Evolutionary conservation across 1,140 invertebrate species (phyloP), one percentile per base, ranked within the genome.

Genomic region (Drosophila insularis): DNA sequence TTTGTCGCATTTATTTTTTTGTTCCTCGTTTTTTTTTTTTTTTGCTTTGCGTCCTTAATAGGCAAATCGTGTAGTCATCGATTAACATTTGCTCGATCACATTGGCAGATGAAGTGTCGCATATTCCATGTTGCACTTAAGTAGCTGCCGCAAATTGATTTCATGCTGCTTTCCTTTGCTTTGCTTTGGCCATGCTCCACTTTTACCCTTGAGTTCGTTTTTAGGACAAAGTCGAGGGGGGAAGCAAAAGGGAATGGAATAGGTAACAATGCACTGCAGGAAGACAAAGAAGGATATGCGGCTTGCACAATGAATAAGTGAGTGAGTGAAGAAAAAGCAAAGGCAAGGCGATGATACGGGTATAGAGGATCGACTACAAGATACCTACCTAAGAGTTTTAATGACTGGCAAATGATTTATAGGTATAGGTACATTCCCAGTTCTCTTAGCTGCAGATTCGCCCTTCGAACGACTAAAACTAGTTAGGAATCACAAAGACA

Each of bases 141-240:
- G 84, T 89, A 89, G 84, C 84, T 89, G 85, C 85, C 80, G 72
- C 84, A 89, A 89, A 89, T 89, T 89, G 84, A 89, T 89, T 89
- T 89, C 84, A 80, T 68, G 84, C 84, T 84, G 80, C 60, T 71
- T 62, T 59, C 55, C 54, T 63, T 63, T 60, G 56, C 21, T 58
- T 35, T 32, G n/a, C 31, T 14, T 62, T 74, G 71, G 60, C 64
- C 70, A 23, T 87, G 80, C 72, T 79, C 76, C 77, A 87, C 63
- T 72, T 81, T 35, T 19, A 39, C 37, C 31, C 32, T 50, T 63
- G 60, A 63, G 60, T 63, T 50, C 37, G 40, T 63, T 32, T 63
- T 43, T 50, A 63, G 60, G 19, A 50, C 43, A 50, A 1, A 50
- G 17, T 10, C 43, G 32, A 37, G 35, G 3, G 35, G 53, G 31